Conservation (phyloP, 2,888 invertebrate genomes). For the Tiphia femorata region DNA sequence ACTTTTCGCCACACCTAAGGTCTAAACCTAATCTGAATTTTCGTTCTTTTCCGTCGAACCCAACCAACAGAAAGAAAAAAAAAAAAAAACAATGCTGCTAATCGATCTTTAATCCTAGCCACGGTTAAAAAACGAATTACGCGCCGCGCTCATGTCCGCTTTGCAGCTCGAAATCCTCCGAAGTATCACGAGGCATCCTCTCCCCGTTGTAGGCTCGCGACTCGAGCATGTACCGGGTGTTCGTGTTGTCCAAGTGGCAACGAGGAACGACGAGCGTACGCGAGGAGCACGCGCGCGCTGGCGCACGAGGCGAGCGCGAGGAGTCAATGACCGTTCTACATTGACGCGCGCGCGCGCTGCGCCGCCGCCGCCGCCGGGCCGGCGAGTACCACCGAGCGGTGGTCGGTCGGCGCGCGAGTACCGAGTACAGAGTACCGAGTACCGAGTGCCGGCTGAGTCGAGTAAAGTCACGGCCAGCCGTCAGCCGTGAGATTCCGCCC, state of each 20-base stretch:
- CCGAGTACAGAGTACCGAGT: too few relatives aligned
- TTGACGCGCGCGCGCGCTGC: slow-evolving; percentile 68
- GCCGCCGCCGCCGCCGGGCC: too few relatives aligned
- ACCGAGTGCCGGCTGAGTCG: slow-evolving; percentile 63
- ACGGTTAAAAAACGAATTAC: neutral
- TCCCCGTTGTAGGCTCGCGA: too few relatives aligned
- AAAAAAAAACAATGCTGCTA: neutral
- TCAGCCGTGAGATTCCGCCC: slow-evolving; percentile 67
- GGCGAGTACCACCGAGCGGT: too few relatives aligned
- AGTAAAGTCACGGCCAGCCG: slow-evolving; percentile 68
- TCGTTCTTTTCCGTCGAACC: too few relatives aligned
- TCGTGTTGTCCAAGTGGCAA: slow-evolving; percentile 2
- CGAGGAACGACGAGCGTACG: slow-evolving; percentile 8
- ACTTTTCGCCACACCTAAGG: too few relatives aligned
- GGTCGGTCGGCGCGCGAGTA: too few relatives aligned
- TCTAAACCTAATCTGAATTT: too few relatives aligned
- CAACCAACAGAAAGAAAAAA: neutral
- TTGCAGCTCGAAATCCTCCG: too few relatives aligned
- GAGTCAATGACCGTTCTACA: slow-evolving; percentile 69
- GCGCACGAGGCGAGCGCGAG: slow-evolving; percentile 40
- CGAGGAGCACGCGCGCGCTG: slow-evolving; percentile 41
- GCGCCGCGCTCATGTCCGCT: too few relatives aligned
- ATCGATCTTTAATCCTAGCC: neutral
- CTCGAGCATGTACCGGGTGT: slow-evolving; percentile 22
- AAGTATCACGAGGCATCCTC: too few relatives aligned